Base-by-base conservation (phyloP, 2,888 invertebrate species). In the Melangyna quadrimaculata region DNA sequence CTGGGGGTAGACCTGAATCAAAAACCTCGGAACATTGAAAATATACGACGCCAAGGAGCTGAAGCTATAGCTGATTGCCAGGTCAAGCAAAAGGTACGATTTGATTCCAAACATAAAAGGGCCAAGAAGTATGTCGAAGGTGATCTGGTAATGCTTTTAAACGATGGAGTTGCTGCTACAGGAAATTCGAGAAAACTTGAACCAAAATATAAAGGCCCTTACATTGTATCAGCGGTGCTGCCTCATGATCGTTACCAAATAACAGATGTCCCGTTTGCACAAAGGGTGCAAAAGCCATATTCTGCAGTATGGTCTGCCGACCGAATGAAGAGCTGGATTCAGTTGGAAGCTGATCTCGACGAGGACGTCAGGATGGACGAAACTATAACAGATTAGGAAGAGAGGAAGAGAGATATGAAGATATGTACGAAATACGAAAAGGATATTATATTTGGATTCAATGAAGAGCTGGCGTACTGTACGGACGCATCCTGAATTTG, bases 111-210 rank as follows among this genome's bases (percentile, higher is more conserved):
- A 22, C 32, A 65, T 14, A 45, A 45, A 48, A 8, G 6, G 22
- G 48, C 65, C 0, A 67, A 35, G 14, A 6, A 29, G 22, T 48
- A 67, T 67, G 14, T 9, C 1, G 45, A 10, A 10, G 32, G 59
- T 2, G 59, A 59, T 3, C 35, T 59, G 2, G 59, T 59, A 1
- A 29, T 67, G 48, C 0, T 67, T 1, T 7, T 67, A 1, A 48
- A 67, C 7, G 65, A 65, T 22, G 65, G 29, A 14, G 48, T 67
- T 1, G 45, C 48, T 7, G 65, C 65, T 27, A 12, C 65, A 14
- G 69, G 53, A n/a, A 53, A 53, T 1, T 67, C 48, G 2, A 27
- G 65, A 12, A 67, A 67, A 32, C 22, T 59, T 2, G 59, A 59
- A 27, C 35, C 59, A 0, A 59, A 37, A 22, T 59, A 37, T 37